These are phyloP conservation scores for Apamea sordens DNA, from an alignment of 2,888 invertebrate genomes.

Conservation along the genomic window DNA sequence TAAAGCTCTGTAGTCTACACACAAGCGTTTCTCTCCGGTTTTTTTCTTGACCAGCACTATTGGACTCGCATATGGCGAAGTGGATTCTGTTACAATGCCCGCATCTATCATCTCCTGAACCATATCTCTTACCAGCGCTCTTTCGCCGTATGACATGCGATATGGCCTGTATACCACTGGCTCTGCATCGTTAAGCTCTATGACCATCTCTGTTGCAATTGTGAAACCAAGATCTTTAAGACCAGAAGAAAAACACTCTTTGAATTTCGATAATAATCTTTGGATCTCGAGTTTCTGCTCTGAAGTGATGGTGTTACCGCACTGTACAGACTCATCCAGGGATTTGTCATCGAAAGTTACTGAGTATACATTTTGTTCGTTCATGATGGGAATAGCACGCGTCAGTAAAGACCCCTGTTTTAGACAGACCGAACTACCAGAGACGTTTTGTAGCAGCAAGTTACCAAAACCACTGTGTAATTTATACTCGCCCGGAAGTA, in stretches of 20 bases:
- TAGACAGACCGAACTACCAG: no score
- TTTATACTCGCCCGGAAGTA: no score
- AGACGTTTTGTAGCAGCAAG: no score
- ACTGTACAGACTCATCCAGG: neutral
- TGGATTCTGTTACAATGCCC: neutral
- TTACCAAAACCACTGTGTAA: no score
- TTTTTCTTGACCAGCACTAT: no score
- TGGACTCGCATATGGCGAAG: no score
- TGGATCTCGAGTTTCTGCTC: neutral
- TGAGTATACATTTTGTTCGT: neutral
- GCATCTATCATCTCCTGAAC: no score
- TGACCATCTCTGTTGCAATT: neutral
- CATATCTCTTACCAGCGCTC: no score
- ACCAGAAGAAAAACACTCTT: neutral
- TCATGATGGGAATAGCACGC: no score
- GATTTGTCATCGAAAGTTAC: neutral
- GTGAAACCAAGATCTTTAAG: neutral
- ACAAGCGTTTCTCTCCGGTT: no score
- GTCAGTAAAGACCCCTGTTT: no score
- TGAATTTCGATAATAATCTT: neutral
- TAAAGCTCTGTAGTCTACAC: no score
- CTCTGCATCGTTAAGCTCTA: conserved; percentile 1
- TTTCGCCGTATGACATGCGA: neutral
- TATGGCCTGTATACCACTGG: neutral
- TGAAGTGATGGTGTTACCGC: neutral